These are phyloP conservation scores for Coluber constrictor DNA, from an alignment of 2,797 vertebrate genomes.

Conservation along the genomic window DNA sequence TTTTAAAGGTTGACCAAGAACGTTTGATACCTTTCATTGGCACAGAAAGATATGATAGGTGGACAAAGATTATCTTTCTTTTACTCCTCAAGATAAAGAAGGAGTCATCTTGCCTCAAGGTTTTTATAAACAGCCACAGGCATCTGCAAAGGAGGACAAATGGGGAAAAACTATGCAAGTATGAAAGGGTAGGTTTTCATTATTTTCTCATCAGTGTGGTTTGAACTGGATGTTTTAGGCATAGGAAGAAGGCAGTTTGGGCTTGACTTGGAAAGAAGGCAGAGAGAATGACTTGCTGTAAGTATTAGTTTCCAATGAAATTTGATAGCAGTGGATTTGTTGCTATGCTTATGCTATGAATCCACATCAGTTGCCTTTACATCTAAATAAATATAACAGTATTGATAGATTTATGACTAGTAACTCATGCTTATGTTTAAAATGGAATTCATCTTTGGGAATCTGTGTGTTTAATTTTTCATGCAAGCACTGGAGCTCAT, in stretches of 20 bases:
- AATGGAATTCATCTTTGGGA: background rate
- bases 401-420: background rate
- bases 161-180: background rate
- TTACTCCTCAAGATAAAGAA: background rate
- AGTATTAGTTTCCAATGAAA: background rate
- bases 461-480: background rate
- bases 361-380: background rate
- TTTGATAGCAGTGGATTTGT: background rate
- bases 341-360: background rate
- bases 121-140: background rate
- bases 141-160: background rate
- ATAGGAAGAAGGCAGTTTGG: background rate
- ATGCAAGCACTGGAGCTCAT: background rate
- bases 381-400: background rate
- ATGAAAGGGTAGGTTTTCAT: background rate
- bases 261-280: background rate
- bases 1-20: background rate
- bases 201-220: background rate
- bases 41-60: background rate
- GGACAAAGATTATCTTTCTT: background rate
- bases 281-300: background rate
- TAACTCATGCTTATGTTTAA: background rate
- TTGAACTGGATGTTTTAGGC: background rate
- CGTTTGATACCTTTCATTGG: background rate
- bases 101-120: background rate